Base-by-base conservation (phyloP, 2,797 vertebrate genomes). In the Mus spretus region DNA sequence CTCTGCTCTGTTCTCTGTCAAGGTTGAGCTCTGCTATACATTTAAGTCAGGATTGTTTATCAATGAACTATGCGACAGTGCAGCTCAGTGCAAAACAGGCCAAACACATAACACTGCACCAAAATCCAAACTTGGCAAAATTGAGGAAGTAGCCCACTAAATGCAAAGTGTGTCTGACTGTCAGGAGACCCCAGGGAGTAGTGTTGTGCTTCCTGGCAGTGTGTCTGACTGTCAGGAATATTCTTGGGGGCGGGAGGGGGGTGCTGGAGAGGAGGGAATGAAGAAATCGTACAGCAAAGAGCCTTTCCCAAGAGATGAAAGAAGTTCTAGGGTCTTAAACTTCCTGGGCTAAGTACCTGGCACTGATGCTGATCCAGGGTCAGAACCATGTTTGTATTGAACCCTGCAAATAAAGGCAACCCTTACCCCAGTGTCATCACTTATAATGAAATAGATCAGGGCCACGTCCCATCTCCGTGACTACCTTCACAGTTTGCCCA, bases 201-300 rank as follows among this genome's bases (percentile, higher is more conserved):
- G 26, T 19, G 14, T 28, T 34, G 24, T 0, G 0, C 61, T 55
- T 67, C 61, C 40, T 15, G 10, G 34, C 44, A 19, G 13, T 24
- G n/a, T 0, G 1, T n/a, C 40, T 59, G 81, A 75, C 19, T 15
- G 13, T 95, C 26, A 19, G 77, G 75, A 72, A n/a, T 0, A 10
- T 19, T 84, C 10, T 34, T 15, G 31, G 44, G 47, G 26, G 13
- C 15, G 31, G 44, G 47, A 22, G 59, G 8, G 63, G 3, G 72
- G n/a, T n/a, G n/a, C n/a, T n/a, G n/a, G n/a, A n/a, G n/a, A 2
- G 50, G 61, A 67, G 40, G 67, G 74, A 84, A 44, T 8, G 63
- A 94, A 86, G 37, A 55, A 13, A n/a, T 0, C 0, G 3, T 20
- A 24, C 26, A 34, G 6, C 19, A 15, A 8, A 81, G 6, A 26